A percentile compares a stretch with the other conserved stretches of the same genome.
Evolutionary conservation across 2,888 invertebrate genomes (phyloP).

Genomic region (Thereva nobilitata): DNA sequence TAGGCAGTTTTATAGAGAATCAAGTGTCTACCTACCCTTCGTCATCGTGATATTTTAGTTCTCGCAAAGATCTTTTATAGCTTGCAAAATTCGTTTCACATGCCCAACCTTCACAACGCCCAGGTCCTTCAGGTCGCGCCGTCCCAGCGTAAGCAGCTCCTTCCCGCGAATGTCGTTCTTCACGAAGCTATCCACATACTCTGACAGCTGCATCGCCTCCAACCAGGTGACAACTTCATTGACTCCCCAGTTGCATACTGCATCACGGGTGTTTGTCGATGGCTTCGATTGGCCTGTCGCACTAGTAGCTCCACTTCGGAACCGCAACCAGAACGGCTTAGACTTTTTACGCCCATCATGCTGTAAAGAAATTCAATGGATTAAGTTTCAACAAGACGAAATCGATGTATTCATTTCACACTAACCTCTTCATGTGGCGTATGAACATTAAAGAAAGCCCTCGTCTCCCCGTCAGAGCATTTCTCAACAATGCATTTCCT

Average conservation of each 20-base stretch:
- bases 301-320: conserved; percentile 57
- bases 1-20: conserved; percentile 13
- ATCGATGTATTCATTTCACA: conserved; percentile 7
- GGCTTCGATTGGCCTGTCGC: conserved; percentile 49
- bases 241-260: conserved; percentile 75
- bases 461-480: conserved; percentile 54
- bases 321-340: conserved; percentile 71
- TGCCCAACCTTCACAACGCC: conserved; percentile 96
- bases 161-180: conserved; percentile 90
- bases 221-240: conserved; percentile 91
- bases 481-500: conserved; percentile 66
- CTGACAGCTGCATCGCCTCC: conserved; percentile 82
- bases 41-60: conserved; percentile 47
- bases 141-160: conserved; percentile 82
- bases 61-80: conserved; percentile 76
- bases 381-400: neutral
- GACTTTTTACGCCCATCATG: conserved; percentile 64
- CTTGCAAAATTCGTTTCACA: conserved; percentile 91
- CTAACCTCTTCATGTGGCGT: conserved; percentile 57
- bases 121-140: conserved; percentile 85
- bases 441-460: conserved; percentile 56
- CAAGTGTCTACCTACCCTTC: neutral
- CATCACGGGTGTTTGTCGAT: conserved; percentile 59
- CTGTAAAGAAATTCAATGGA: conserved; percentile 44
- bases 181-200: conserved; percentile 89